A percentile compares a stretch with the other conserved stretches of the same genome.
These are phyloP conservation scores for Lithophane ornitopus DNA, from an alignment of 2,888 invertebrate species.

Conservation along the genomic window DNA sequence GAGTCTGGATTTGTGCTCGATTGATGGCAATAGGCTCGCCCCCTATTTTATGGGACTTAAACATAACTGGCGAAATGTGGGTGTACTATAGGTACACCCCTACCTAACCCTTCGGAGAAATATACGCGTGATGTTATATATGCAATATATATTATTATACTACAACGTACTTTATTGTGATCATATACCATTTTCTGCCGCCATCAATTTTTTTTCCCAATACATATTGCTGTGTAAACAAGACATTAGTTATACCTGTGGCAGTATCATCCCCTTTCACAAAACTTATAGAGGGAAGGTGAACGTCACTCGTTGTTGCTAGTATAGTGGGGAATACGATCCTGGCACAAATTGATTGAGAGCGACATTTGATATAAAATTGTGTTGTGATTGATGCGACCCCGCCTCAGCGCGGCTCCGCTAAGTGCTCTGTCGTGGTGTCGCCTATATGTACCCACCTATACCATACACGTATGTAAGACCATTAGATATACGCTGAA, in stretches of 20 bases:
- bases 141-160: background rate
- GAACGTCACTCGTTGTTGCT: conserved; percentile 74
- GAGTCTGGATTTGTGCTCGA: no score
- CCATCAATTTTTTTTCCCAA: conserved; percentile 42
- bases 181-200: conserved; percentile 24
- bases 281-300: conserved; percentile 72
- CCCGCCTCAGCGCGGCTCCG: conserved; percentile 83
- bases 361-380: conserved; percentile 91
- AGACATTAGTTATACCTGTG: conserved; percentile 63
- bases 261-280: conserved; percentile 62
- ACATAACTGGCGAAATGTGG: no score
- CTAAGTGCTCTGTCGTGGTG: conserved; percentile 89
- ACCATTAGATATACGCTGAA: conserved; percentile 72
- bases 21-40: no score
- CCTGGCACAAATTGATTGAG: conserved; percentile 89
- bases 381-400: conserved; percentile 90
- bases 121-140: background rate
- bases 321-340: conserved; percentile 86
- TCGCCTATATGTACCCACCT: conserved; percentile 75
- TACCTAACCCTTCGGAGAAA: no score
- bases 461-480: conserved; percentile 68
- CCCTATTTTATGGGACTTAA: no score
- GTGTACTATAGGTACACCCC: no score
- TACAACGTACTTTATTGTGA: conserved; percentile 10
- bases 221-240: conserved; percentile 58